Percentiles rank a stretch among this genome's conserved stretches.
Conservation (phyloP, 2,888 invertebrate species). For the Operophtera brumata region DNA sequence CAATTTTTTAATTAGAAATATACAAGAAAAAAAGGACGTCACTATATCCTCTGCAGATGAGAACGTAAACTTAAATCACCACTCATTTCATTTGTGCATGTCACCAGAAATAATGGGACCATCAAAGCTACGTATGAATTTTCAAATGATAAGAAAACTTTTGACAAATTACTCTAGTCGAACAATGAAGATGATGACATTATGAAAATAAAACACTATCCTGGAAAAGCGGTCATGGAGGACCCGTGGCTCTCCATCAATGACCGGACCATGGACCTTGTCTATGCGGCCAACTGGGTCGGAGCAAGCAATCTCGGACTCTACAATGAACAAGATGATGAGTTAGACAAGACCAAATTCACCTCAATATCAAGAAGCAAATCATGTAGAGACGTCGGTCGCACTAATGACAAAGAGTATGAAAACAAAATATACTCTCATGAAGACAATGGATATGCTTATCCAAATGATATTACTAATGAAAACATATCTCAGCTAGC, state of each 20-base stretch:
- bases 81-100: too few relatives aligned
- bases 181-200: constrained; percentile 40
- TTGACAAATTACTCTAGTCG: background rate
- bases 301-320: constrained; percentile 82
- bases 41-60: background rate
- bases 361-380: constrained; percentile 77
- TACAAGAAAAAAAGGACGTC: constrained; percentile 3
- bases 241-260: constrained; percentile 85
- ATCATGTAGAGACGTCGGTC: constrained; percentile 72
- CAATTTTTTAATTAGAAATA: constrained; percentile 1
- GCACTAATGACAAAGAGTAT: constrained; percentile 56
- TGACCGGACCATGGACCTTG: constrained; percentile 86
- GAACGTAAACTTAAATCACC: constrained; percentile 7
- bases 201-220: constrained; percentile 93
- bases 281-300: constrained; percentile 93
- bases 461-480: constrained; percentile 59
- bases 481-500: constrained; percentile 79
- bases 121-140: constrained; percentile 27
- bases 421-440: constrained; percentile 55
- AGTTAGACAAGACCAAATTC: constrained; percentile 58
- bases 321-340: constrained; percentile 61
- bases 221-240: constrained; percentile 91
- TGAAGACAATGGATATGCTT: constrained; percentile 60
- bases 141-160: constrained; percentile 7
- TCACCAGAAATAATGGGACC: constrained; percentile 59